Percentiles rank a stretch among this genome's conserved stretches.
Conservation (phyloP, 2,113 vertebrate species). For the Azemiops feae region DNA sequence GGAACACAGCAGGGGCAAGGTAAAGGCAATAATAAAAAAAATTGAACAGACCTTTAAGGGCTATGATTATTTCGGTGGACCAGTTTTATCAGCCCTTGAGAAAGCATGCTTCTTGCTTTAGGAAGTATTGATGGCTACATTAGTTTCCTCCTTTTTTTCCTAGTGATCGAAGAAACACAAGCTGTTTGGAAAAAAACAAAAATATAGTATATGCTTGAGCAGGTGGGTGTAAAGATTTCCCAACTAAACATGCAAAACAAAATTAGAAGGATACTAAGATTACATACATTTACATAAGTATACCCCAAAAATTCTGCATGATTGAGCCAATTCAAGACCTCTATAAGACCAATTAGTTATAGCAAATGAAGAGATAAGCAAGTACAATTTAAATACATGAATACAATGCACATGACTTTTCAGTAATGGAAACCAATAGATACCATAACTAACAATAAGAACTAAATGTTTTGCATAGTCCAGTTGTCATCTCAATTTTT, state of each 20-base stretch:
- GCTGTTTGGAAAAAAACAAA: background rate
- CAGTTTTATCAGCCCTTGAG: conserved; percentile 59
- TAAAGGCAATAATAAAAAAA: conserved; percentile 77
- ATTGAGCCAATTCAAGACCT: background rate
- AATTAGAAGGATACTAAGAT: background rate
- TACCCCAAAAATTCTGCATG: background rate
- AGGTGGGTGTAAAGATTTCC: background rate
- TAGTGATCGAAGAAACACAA: conserved; percentile 38
- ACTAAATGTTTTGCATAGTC: background rate
- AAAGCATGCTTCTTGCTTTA: conserved; percentile 57
- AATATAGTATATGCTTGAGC: conserved; percentile 31
- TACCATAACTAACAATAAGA: background rate
- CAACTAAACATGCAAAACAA: background rate
- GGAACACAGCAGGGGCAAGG: conserved; percentile 63
- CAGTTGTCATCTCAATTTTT: background rate
- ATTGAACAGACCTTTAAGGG: conserved; percentile 68
- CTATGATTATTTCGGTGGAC: conserved; percentile 66
- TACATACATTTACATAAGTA: background rate
- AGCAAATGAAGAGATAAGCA: background rate
- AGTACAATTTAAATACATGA: background rate
- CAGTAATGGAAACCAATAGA: background rate
- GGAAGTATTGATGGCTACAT: conserved; percentile 60
- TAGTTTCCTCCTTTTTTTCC: conserved; percentile 57
- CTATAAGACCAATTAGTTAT: background rate
- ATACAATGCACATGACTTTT: background rate